A percentile compares a stretch with the other conserved stretches of the same genome.
These are phyloP conservation scores for Eidolon dupreanum DNA, from an alignment of 2,797 vertebrate species.

Conservation along the genomic window DNA sequence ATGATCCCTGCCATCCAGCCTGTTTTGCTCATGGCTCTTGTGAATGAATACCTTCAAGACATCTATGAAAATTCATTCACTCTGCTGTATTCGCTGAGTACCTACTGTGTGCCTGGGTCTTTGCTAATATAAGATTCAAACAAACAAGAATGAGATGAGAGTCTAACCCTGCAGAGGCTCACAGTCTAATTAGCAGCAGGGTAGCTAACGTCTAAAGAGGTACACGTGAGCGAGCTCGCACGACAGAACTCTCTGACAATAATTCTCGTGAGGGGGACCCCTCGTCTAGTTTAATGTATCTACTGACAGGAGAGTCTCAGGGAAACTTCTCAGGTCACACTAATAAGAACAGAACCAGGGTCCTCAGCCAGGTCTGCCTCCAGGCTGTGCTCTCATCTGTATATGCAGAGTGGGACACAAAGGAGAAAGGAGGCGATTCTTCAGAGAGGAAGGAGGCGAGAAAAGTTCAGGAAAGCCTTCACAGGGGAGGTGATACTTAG, in stretches of 20 bases:
- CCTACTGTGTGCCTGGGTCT: neutral
- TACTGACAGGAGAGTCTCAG: neutral
- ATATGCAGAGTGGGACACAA: fast-evolving
- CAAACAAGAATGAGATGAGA: neutral
- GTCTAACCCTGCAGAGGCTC: neutral
- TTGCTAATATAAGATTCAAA: neutral
- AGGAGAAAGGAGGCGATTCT: neutral
- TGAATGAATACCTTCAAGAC: neutral
- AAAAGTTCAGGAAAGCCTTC: neutral
- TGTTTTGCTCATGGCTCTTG: neutral
- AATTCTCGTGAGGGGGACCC: fast-evolving
- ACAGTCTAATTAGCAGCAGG: fast-evolving
- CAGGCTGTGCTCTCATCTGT: neutral
- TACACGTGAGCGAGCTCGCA: no score
- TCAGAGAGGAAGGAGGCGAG: neutral
- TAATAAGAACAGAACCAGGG: neutral
- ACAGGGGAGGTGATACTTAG: fast-evolving
- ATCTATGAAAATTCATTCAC: neutral
- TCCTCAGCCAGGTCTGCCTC: neutral
- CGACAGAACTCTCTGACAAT: fast-evolving
- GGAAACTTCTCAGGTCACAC: neutral
- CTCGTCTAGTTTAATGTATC: fast-evolving
- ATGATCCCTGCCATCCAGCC: neutral
- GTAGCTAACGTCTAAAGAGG: neutral
- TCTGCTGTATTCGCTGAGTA: neutral